These are phyloP conservation scores for Arge pagana DNA, from an alignment of 2,888 invertebrate species.

Conservation along the genomic window DNA sequence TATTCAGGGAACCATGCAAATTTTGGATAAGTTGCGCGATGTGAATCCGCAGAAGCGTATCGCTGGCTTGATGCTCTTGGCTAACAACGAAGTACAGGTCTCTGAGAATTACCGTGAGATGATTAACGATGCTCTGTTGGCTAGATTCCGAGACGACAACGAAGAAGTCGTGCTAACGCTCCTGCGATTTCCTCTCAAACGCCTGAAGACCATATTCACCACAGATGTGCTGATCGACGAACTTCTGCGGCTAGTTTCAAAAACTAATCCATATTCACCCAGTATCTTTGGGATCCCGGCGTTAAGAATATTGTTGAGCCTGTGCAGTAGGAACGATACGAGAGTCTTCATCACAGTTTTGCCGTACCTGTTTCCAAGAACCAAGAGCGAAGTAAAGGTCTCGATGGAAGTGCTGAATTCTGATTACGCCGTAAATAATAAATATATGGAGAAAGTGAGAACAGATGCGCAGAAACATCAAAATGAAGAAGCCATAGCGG, in stretches of 20 bases:
- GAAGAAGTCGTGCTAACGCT: slow-evolving; percentile 64
- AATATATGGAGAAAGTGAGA: slow-evolving; percentile 44
- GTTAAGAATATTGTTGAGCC: slow-evolving; percentile 45
- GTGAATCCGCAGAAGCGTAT: slow-evolving; percentile 68
- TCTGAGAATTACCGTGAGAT: slow-evolving; percentile 60
- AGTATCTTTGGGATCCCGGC: slow-evolving; percentile 45
- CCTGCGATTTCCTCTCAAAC: slow-evolving; percentile 41
- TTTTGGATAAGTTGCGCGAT: slow-evolving; percentile 66
- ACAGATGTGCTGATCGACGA: slow-evolving; percentile 45
- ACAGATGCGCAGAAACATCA: slow-evolving; percentile 36
- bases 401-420: slow-evolving; percentile 58
- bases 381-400: slow-evolving; percentile 54
- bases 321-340: slow-evolving; percentile 59
- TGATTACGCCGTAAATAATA: slow-evolving; percentile 57
- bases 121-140: slow-evolving; percentile 67
- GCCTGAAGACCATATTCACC: slow-evolving; percentile 40
- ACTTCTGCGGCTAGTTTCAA: slow-evolving; percentile 43
- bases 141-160: slow-evolving; percentile 72
- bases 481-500: slow-evolving; percentile 43
- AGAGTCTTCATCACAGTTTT: slow-evolving; percentile 65
- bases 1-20: slow-evolving; percentile 43
- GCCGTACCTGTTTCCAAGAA: slow-evolving; percentile 67
- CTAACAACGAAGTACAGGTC: slow-evolving; percentile 50
- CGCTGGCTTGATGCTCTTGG: slow-evolving; percentile 69
- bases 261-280: slow-evolving; percentile 40